Conservation (phyloP, 2,113 vertebrate species). For the Stictonetta naevosa region DNA sequence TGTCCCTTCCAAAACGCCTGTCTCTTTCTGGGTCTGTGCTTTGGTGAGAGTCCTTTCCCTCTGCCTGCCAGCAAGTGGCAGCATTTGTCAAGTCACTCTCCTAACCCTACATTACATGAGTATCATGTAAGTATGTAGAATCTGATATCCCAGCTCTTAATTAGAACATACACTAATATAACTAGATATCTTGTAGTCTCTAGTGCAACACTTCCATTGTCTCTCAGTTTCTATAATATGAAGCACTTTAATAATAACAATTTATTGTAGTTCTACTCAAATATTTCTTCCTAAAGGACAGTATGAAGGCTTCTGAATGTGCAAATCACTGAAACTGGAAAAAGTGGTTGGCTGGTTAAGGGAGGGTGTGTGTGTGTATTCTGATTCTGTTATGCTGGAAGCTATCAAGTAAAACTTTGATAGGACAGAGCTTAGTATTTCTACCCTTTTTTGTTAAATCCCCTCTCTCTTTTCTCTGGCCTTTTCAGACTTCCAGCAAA, state of each 20-base stretch:
- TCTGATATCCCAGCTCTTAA: not conserved
- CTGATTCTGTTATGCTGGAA: not conserved
- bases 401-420: not conserved
- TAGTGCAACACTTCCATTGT: not conserved
- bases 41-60: constrained; percentile 55
- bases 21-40: constrained; percentile 46
- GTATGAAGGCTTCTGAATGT: not conserved
- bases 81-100: constrained; percentile 46
- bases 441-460: not conserved
- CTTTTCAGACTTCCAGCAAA: not conserved
- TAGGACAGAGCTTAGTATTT: not conserved
- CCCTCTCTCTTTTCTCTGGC: not conserved
- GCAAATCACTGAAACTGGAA: not conserved
- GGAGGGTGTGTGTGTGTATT: too few species aligned
- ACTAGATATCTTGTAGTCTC: not conserved
- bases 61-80: constrained; percentile 60
- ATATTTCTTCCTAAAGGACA: not conserved
- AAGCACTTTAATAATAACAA: not conserved
- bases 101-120: constrained; percentile 4
- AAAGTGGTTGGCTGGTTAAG: not conserved
- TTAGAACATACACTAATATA: not conserved
- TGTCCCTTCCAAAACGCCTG: constrained; percentile 44
- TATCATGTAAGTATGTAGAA: not conserved
- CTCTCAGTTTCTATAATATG: not conserved
- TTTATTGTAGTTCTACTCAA: not conserved